These are phyloP conservation scores for Acanthaster planci DNA, from an alignment of 35 echinoderm and acorn worm species.

Conservation along the genomic window DNA sequence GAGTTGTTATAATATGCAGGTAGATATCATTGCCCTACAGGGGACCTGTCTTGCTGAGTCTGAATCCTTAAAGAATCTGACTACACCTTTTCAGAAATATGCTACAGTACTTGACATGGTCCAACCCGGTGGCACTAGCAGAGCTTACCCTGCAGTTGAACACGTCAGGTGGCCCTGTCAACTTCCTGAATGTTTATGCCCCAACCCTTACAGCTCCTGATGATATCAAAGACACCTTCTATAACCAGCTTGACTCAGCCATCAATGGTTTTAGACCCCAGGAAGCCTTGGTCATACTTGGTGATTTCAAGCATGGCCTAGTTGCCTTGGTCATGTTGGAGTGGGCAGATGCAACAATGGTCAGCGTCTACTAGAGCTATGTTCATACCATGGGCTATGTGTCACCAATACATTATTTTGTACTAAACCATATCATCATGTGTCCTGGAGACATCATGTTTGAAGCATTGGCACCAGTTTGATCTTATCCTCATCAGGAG, in stretches of 20 bases:
- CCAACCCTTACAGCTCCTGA: conserved; percentile 13
- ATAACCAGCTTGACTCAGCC: conserved; percentile 37
- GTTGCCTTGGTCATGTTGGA: conserved; percentile 9
- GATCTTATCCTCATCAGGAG: conserved; percentile 35
- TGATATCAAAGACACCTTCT: conserved; percentile 30
- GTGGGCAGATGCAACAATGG: conserved; percentile 25
- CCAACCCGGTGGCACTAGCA: not conserved
- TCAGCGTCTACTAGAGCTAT: too few relatives aligned
- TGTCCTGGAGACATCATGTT: conserved; percentile 59
- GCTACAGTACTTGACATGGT: conserved; percentile 12
- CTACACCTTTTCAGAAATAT: conserved; percentile 64
- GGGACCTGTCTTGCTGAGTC: conserved; percentile 27
- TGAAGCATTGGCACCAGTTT: conserved; percentile 38
- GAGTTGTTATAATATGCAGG: conserved; percentile 40
- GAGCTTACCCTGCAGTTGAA: not conserved
- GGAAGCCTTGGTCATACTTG: conserved; percentile 28
- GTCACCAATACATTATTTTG: conserved; percentile 32
- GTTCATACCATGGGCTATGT: too few relatives aligned
- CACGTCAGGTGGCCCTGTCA: not conserved
- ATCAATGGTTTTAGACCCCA: conserved; percentile 23
- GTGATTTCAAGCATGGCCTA: conserved; percentile 22
- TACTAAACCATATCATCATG: conserved; percentile 14
- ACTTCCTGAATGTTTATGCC: conserved; percentile 44
- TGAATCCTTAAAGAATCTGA: conserved; percentile 29
- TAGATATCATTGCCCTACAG: conserved; percentile 61